Conservation (phyloP, 1,140 invertebrate species). For the Drosophila leontia region DNA sequence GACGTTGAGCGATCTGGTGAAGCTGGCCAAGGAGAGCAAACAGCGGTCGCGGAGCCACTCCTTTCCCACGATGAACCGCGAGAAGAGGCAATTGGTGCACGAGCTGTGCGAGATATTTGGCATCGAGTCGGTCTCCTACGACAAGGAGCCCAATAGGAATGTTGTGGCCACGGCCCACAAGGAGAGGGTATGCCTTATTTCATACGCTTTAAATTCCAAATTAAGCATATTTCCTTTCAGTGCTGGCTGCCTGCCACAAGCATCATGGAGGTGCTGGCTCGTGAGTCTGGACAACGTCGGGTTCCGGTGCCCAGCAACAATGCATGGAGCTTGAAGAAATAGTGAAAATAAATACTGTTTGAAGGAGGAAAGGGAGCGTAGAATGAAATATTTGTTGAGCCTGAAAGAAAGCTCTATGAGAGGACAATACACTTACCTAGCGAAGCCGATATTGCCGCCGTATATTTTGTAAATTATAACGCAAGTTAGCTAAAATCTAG, state of each 20-base stretch:
- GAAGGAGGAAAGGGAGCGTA: not conserved
- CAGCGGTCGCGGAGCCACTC: slow-evolving; percentile 94
- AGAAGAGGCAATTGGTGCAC: slow-evolving; percentile 95
- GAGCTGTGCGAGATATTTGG: slow-evolving; percentile 98
- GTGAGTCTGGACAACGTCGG: slow-evolving; percentile 91
- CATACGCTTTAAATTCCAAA: not conserved
- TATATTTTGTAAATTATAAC: slow-evolving; percentile 48
- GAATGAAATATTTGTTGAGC: slow-evolving; percentile 12
- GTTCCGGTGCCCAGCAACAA: slow-evolving; percentile 89
- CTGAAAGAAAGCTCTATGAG: slow-evolving; percentile 12
- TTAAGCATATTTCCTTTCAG: slow-evolving; percentile 84
- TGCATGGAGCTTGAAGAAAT: slow-evolving; percentile 82
- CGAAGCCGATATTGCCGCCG: slow-evolving; percentile 9
- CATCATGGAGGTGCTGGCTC: slow-evolving; percentile 91
- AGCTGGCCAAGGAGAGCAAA: slow-evolving; percentile 94
- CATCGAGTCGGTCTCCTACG: slow-evolving; percentile 96
- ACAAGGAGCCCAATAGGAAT: slow-evolving; percentile 97
- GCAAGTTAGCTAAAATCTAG: slow-evolving; percentile 38
- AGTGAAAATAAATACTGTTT: slow-evolving; percentile 21
- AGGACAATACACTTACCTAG: slow-evolving; percentile 56
- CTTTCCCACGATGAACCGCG: slow-evolving; percentile 96
- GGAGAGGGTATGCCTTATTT: slow-evolving; percentile 87
- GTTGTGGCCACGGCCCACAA: slow-evolving; percentile 95
- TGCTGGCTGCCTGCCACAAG: slow-evolving; percentile 94
- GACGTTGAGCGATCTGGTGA: slow-evolving; percentile 93